phyloP scores from a whole-genome alignment of 2,113 vertebrate species.

The Spermophilus dauricus region DNA sequence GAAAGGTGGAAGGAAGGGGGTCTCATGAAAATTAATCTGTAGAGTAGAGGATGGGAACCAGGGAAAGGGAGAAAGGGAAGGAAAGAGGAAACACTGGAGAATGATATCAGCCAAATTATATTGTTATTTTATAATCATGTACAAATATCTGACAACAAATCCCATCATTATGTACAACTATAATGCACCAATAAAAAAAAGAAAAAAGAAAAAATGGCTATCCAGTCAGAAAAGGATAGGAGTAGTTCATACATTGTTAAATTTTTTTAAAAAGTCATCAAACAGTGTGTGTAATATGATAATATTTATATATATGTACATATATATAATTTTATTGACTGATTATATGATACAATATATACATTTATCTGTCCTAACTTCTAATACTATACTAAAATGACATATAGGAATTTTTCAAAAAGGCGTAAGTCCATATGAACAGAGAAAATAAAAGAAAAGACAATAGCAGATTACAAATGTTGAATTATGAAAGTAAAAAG shows the following conservation, averaged over 20 bases:
- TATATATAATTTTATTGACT: neutral
- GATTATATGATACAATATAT: neutral
- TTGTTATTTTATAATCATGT: too few species aligned
- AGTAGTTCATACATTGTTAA: conserved; percentile 8
- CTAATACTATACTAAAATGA: conserved; percentile 30
- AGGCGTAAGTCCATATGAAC: neutral
- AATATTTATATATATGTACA: neutral
- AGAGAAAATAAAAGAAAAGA: neutral
- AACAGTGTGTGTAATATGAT: neutral
- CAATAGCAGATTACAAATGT: neutral
- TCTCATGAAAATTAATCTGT: too few species aligned
- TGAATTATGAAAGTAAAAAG: neutral
- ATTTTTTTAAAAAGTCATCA: neutral
- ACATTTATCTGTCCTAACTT: neutral
- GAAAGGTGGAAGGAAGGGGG: too few species aligned
- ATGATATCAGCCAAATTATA: too few species aligned
- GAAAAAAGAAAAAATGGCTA: neutral
- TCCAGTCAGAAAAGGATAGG: neutral
- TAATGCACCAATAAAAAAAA: neutral
- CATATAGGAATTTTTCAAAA: neutral
- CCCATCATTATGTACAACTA: too few species aligned
- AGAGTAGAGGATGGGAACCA: too few species aligned
- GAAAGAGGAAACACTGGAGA: too few species aligned
- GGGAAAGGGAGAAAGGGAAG: too few species aligned
- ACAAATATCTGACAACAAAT: too few species aligned